Conservation (phyloP, 1,140 invertebrate genomes). For the Tachypleus tridentatus region DNA sequence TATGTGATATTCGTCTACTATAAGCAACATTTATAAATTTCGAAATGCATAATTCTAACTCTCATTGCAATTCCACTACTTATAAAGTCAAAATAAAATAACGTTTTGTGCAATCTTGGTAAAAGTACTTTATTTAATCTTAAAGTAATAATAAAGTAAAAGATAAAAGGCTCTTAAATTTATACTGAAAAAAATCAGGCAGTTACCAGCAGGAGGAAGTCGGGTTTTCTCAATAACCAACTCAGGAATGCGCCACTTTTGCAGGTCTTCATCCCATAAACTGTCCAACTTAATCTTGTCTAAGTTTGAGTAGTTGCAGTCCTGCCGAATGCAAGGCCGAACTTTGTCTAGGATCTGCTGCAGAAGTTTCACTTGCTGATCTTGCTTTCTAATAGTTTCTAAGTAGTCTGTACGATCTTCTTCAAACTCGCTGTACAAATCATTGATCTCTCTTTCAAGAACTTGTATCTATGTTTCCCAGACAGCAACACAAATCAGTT, state of each 20-base stretch:
- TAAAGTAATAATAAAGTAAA: too few species aligned
- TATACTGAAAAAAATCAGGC: too few species aligned
- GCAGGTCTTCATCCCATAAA: conserved; percentile 60
- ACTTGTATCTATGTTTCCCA: conserved; percentile 38
- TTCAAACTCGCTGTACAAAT: conserved; percentile 74
- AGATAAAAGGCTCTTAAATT: too few species aligned
- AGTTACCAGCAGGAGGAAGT: conserved; percentile 41
- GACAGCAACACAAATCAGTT: background rate
- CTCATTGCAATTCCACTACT: too few species aligned
- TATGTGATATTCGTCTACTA: too few species aligned
- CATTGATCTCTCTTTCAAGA: conserved; percentile 57
- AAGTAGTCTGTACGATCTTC: conserved; percentile 68
- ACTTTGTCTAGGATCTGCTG: conserved; percentile 57
- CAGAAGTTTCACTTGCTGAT: conserved; percentile 55
- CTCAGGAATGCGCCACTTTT: conserved; percentile 59
- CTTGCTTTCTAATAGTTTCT: conserved; percentile 66
- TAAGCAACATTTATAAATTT: too few species aligned
- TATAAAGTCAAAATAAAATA: too few species aligned
- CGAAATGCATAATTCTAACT: too few species aligned
- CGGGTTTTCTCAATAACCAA: conserved; percentile 48
- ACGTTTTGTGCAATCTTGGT: too few species aligned
- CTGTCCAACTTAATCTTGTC: conserved; percentile 54
- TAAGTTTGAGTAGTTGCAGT: conserved; percentile 60
- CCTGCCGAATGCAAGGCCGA: conserved; percentile 53
- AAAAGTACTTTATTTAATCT: too few species aligned